These are phyloP conservation scores for Caradrina clavipalpis DNA, from an alignment of 2,888 invertebrate species.

Conservation along the genomic window DNA sequence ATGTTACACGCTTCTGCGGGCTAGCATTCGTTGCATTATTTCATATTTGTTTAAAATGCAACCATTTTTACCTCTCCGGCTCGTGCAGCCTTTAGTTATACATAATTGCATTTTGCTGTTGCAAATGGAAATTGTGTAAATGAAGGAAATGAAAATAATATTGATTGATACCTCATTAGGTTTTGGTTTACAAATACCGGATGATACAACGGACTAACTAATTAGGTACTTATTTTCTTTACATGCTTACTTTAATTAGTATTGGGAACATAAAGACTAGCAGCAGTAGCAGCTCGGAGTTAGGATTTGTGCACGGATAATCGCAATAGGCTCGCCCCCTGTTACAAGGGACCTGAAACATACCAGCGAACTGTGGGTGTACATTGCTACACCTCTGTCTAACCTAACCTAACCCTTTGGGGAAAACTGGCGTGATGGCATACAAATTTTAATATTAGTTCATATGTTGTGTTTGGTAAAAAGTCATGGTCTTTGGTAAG, in stretches of 20 bases:
- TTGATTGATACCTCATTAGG: slow-evolving; percentile 27
- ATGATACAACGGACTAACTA: slow-evolving; percentile 11
- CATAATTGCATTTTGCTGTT: background rate
- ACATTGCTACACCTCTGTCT: too few relatives aligned
- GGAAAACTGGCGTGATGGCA: too few relatives aligned
- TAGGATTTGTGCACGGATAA: too few relatives aligned
- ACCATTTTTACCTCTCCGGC: background rate
- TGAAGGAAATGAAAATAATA: slow-evolving; percentile 20
- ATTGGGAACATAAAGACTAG: too few relatives aligned
- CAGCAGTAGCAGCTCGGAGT: too few relatives aligned
- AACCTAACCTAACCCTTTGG: too few relatives aligned
- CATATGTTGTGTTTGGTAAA: background rate
- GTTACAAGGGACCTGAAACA: too few relatives aligned
- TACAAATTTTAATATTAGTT: too few relatives aligned
- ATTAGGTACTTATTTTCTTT: background rate
- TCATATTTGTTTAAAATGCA: slow-evolving; percentile 33
- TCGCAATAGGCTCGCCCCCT: too few relatives aligned
- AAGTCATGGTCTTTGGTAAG: slow-evolving; percentile 25
- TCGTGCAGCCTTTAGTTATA: background rate
- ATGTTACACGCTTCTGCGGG: slow-evolving; percentile 39
- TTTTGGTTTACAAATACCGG: slow-evolving; percentile 26
- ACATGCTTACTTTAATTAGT: background rate
- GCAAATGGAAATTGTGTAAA: slow-evolving; percentile 37
- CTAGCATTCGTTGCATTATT: slow-evolving; percentile 29
- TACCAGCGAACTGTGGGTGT: too few relatives aligned